Base-by-base conservation (phyloP, 1,140 invertebrate genomes). In the Drosophila kepulauana region DNA sequence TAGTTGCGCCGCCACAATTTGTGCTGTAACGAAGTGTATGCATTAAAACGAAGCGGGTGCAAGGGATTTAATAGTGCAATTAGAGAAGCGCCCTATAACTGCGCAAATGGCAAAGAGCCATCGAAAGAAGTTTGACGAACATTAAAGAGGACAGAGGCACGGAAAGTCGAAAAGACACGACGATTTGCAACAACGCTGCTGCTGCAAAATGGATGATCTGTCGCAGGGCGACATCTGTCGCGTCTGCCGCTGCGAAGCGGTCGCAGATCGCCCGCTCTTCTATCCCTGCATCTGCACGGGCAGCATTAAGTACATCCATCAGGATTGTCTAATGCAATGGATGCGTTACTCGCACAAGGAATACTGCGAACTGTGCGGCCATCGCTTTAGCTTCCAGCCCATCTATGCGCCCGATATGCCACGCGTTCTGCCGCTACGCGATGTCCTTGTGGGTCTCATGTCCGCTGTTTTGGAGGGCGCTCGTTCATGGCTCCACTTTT, bases 401-500 rank as follows among this genome's bases (percentile, higher is more conserved):
- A 99, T 99, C 78, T 99, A 99, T 94, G 98, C 98, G 7, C 98
- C 98, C 20, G 98, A 99, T 92, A 99, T 99, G 99, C 99, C 99
- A 7, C 96, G 99, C 52, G 94, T 99, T 68, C 93, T 99, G 75
- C 99, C 99, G 0, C 94, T 99, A 20, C 93, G 79, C 13, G 85
- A 88, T 56, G 97, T 99, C 1, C 94, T 98, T 0, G 96, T 96
- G 64, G 98, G 99, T 1, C 93, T 99, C 15, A 94, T 99, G 51
- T 95, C 96, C 3, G 99, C 98, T 73, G 95, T 99, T 6, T 95
- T 96, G 2, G 97, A 97, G 46, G 98, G 98, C 7, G 96, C 99
- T 0, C 96, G 98, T 91, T 98, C 98, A 93, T 99, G 98, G 98
- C 93, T 99, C 4, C 98, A 99, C 93, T 99, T 99, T 89, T 98